phyloP scores from a whole-genome alignment of 2,113 vertebrate genomes.

The Macheiramphus alcinus region DNA sequence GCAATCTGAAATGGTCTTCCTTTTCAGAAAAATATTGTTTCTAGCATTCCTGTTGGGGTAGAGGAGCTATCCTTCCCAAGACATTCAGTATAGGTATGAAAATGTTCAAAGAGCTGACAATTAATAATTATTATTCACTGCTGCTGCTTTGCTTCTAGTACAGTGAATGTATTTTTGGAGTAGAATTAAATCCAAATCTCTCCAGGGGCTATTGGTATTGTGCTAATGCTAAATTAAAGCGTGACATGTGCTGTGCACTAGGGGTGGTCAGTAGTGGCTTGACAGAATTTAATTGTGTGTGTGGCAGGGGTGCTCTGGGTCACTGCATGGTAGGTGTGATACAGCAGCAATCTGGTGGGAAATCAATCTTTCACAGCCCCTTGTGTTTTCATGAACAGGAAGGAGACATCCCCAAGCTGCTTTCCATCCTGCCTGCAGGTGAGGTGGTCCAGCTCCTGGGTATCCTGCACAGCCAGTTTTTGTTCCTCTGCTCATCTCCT shows the following conservation, averaged over 20 bases:
- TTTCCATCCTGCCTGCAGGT: not conserved
- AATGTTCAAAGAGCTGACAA: not conserved
- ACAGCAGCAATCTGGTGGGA: not conserved
- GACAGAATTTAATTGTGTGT: conserved; percentile 16
- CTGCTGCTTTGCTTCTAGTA: conserved; percentile 26
- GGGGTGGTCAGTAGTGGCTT: conserved; percentile 17
- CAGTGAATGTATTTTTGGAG: not conserved
- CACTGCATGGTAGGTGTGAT: not conserved
- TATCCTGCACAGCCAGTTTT: not conserved
- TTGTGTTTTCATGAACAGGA: not conserved
- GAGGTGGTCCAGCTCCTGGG: not conserved
- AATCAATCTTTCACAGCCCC: not conserved
- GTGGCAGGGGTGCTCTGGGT: not conserved
- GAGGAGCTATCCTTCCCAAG: not conserved
- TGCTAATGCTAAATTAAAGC: not conserved
- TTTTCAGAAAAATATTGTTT: not conserved
- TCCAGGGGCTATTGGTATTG: not conserved
- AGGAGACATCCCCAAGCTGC: not conserved
- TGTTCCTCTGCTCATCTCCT: not conserved
- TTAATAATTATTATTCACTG: conserved; percentile 4
- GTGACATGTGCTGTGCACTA: not conserved
- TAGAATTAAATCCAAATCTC: conserved; percentile 1
- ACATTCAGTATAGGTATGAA: not conserved
- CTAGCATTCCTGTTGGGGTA: not conserved
- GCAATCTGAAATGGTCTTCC: not conserved